Evolutionary conservation across 1,140 invertebrate species (phyloP), one percentile per base, ranked within the genome.

Genomic region (Cephus cinctus): DNA sequence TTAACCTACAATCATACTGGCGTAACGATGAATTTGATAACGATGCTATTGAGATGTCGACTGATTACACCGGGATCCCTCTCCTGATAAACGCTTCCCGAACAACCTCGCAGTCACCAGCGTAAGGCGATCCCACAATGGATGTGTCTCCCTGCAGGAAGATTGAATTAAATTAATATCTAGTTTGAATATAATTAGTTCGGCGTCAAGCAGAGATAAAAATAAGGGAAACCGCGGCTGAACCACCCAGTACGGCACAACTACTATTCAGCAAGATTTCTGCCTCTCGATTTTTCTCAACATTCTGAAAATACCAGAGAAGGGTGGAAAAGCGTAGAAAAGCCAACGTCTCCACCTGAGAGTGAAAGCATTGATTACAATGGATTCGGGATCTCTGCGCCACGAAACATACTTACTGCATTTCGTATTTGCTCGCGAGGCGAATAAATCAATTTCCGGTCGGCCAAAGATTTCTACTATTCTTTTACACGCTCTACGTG

Each of bases 361-460:
- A 12, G 57, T 57, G 27, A 59, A 59, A 4, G 55, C 57, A 30
- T 59, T 52, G 3, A 57, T 46, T 11, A 23, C 39, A 8, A 42
- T 30, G 4, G 55, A 23, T 14, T 43, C 55, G 4, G 57, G 57
- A 35, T 60, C 55, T 32, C 14, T 23, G 31, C 48, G 14, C 52
- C 42, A 61, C 3, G 55, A 57, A 19, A 57, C 32, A 39, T 31
- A 62, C 19, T 34, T 32, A 0, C 31, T 15, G 34, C 58, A 63
- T 52, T 63, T 61, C 4, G 44, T 27, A 46, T 59, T 61, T 30
- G 38, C 45, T 48, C 54, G 14, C 32, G 47, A 49, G 9, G 54
- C 54, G 38, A 61, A 61, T 14, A 61, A 31, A 35, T 61, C 50
- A 38, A 59, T 57, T 18, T 43, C 27, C 4, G 59, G 50, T 11